These are phyloP conservation scores for Gymnoscelis rufifasciata DNA, from an alignment of 2,888 invertebrate species.

Conservation along the genomic window DNA sequence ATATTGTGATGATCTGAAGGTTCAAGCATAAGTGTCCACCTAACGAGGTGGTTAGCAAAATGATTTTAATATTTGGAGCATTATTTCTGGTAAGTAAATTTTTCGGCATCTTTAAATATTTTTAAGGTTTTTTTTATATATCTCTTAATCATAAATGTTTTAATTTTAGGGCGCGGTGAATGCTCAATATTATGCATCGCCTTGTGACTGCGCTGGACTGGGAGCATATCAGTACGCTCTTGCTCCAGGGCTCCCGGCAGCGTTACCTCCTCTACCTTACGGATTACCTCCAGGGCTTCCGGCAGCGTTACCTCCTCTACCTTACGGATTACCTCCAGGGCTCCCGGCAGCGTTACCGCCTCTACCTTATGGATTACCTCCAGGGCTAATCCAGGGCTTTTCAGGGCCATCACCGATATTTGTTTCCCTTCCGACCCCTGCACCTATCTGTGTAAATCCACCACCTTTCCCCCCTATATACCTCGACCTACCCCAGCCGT, in stretches of 20 bases:
- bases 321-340: conserved; percentile 3
- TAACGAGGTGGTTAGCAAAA: conserved; percentile 43
- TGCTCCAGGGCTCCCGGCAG: conserved; percentile 5
- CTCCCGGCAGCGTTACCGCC: conserved; percentile 5
- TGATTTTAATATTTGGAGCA: conserved; percentile 45
- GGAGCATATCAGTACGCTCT: conserved; percentile 18
- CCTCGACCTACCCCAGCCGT: conserved; percentile 48
- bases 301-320: conserved; percentile 6
- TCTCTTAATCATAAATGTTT: conserved; percentile 1
- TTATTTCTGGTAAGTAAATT: conserved; percentile 48
- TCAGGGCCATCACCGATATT: conserved; percentile 50
- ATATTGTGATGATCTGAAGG: conserved; percentile 37
- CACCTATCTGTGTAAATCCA: conserved; percentile 47
- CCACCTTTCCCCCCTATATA: conserved; percentile 49
- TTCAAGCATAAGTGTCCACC: conserved; percentile 44
- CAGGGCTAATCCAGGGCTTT: conserved; percentile 30
- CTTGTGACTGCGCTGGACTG: conserved; percentile 25
- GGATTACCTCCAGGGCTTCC: conserved; percentile 3
- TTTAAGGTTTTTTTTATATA: neutral
- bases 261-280: conserved; percentile 7
- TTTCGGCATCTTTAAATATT: neutral
- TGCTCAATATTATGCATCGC: conserved; percentile 54
- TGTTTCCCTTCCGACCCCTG: conserved; percentile 53
- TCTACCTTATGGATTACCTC: conserved; percentile 4
- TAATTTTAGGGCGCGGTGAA: conserved; percentile 46